Base-by-base conservation (phyloP, 2,113 vertebrate genomes). In the Chaenogobius annularis region DNA sequence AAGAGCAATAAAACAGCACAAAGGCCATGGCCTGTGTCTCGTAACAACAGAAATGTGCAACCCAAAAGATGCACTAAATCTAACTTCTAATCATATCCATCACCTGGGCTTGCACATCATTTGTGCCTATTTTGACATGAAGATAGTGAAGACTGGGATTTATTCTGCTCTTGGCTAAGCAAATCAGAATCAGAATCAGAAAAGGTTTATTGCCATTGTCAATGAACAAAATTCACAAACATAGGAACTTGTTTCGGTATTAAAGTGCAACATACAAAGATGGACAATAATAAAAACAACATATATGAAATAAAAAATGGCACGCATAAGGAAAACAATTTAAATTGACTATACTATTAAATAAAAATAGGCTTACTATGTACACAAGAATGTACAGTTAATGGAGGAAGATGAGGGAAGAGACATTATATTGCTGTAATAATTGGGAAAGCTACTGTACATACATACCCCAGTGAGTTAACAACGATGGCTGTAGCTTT, bases 21-120 rank as follows among this genome's bases (percentile, higher is more conserved):
- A 47, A 46, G 26, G 69, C 64, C 54, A 5, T 68, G 61, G 78
- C 71, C 56, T 11, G 19, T 20, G 1, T 26, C 37, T 78, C 26
- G 22, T 31, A 70, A 66, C 48, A 19, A 77, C n/a, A 58, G 67
- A 71, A 59, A 68, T 15, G 68, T 80, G 75, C 70, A 54, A 23
- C 37, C 40, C 19, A 58, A 31, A 7, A 59, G 22, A 37, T 67
- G 69, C 69, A 59, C 70, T 63, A 43, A 43, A 37, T 62, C 17
- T 63, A 10, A 63, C 9, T 63, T 63, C 12, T 37, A 43, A 63
- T 43, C 61, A n/a, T 17, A 63, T 63, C 1, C 61, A 43, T 61
- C 23, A 35, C 26, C 15, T 19, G 14, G 14, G 14, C 15, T 17
- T 26, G 14, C 13, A 61, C 8, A 58, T 58, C 12, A 37, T 62